Percentiles rank a stretch among this genome's conserved stretches.
Evolutionary conservation across 2,797 vertebrate genomes (phyloP).

Genomic region (Pangasius macronema): DNA sequence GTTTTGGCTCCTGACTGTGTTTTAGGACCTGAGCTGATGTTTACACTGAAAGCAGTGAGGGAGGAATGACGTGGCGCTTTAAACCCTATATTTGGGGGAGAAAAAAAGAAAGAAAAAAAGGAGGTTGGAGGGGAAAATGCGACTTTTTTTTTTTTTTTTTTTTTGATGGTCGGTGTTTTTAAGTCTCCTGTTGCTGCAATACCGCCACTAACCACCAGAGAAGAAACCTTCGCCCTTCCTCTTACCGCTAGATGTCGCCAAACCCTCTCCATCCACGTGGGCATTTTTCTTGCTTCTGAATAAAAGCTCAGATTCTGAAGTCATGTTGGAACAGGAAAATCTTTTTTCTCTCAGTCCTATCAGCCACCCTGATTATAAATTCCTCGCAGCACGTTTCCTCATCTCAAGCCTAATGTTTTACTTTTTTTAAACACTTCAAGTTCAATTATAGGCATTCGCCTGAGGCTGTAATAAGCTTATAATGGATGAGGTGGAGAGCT

Average conservation of each 20-base stretch:
- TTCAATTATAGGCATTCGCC: slow-evolving; percentile 77
- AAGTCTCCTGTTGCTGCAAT: slow-evolving; percentile 61
- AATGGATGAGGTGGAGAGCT: slow-evolving; percentile 78
- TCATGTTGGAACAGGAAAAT: slow-evolving; percentile 69
- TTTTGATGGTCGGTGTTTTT: slow-evolving; percentile 57
- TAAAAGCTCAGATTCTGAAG: slow-evolving; percentile 31
- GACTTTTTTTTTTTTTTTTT: slow-evolving; percentile 63
- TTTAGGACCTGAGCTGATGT: slow-evolving; percentile 51
- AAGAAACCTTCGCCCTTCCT: slow-evolving; percentile 22
- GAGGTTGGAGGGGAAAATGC: slow-evolving; percentile 57
- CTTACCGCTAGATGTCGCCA: slow-evolving; percentile 52
- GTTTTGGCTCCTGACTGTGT: slow-evolving; percentile 12
- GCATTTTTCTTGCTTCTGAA: slow-evolving; percentile 29
- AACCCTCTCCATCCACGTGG: slow-evolving; percentile 35
- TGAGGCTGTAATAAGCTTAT: slow-evolving; percentile 82
- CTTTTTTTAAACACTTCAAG: slow-evolving; percentile 63
- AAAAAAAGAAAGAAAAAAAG: slow-evolving; percentile 28
- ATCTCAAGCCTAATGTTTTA: slow-evolving; percentile 62
- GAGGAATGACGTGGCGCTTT: slow-evolving; percentile 77
- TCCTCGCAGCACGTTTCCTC: slow-evolving; percentile 57
- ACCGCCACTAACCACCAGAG: slow-evolving; percentile 56
- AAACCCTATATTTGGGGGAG: slow-evolving; percentile 71
- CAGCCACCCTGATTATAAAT: slow-evolving; percentile 63
- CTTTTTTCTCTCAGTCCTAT: slow-evolving; percentile 55
- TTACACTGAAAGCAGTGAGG: slow-evolving; percentile 51